Evolutionary conservation across 2,888 invertebrate species (phyloP).

Genomic region (Reticulitermes lucifugus): DNA sequence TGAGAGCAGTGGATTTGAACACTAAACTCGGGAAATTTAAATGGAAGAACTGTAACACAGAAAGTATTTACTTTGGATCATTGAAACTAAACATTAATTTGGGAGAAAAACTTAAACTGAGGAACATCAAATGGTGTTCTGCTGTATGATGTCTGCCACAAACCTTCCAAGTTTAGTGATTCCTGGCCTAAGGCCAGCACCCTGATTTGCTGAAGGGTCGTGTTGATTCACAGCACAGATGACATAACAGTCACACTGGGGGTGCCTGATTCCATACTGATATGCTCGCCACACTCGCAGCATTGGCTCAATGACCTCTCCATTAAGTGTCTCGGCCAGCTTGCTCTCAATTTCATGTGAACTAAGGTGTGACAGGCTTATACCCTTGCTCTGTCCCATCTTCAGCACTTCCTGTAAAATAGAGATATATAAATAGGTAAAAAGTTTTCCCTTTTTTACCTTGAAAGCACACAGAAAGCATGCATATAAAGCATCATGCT

Average conservation of each 20-base stretch:
- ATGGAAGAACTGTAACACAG: no score
- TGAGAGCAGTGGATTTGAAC: no score
- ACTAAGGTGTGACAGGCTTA: conserved; percentile 73
- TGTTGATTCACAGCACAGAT: conserved; percentile 80
- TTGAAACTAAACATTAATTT: no score
- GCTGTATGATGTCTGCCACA: background rate
- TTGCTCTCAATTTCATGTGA: conserved; percentile 79
- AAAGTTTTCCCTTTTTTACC: no score
- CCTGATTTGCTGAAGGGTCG: conserved; percentile 67
- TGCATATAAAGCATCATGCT: no score
- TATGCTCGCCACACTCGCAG: conserved; percentile 86
- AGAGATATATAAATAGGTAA: no score
- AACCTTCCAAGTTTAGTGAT: conserved; percentile 75
- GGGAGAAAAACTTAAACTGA: no score
- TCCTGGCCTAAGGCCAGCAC: conserved; percentile 74
- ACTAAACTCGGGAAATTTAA: no score
- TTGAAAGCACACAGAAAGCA: no score
- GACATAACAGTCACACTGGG: conserved; percentile 82
- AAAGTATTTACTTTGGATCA: no score
- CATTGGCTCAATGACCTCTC: conserved; percentile 85
- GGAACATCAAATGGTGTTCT: no score
- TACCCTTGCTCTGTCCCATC: conserved; percentile 77
- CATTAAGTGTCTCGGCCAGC: conserved; percentile 82
- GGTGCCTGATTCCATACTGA: conserved; percentile 75
- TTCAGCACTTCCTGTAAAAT: conserved; percentile 74